Conservation (phyloP, 2,113 vertebrate genomes). For the Poicephalus gulielmi region DNA sequence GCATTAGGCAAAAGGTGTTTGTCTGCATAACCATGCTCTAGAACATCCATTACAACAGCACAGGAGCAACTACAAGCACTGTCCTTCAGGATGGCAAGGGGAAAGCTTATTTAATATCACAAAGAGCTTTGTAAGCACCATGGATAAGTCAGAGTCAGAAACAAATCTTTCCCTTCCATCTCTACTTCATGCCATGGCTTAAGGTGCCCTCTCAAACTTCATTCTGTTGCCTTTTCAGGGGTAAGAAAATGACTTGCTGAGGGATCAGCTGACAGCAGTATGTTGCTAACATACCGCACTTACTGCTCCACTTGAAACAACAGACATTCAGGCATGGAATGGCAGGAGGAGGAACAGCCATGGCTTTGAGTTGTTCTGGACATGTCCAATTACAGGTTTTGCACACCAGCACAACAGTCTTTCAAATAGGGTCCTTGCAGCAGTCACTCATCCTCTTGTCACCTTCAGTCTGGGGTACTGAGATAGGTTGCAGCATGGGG, state of each 20-base stretch:
- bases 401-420: rapidly evolving
- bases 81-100: background rate
- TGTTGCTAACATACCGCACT: rapidly evolving
- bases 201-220: background rate
- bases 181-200: background rate
- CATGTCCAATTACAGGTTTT: rapidly evolving
- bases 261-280: background rate
- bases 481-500: rapidly evolving
- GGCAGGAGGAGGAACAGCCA: background rate
- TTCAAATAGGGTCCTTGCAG: rapidly evolving
- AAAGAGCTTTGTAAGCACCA: background rate
- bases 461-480: background rate
- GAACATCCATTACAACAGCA: background rate
- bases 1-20: background rate
- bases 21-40: background rate
- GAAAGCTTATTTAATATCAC: background rate
- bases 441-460: rapidly evolving
- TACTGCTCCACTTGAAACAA: background rate
- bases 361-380: background rate
- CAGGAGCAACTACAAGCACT: background rate
- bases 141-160: background rate
- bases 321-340: rapidly evolving
- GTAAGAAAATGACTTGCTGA: background rate
- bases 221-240: background rate
- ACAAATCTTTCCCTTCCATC: background rate